A percentile compares a stretch with the other conserved stretches of the same genome.
phyloP scores from a whole-genome alignment of 2,113 vertebrate species.

The Lynx canadensis region DNA sequence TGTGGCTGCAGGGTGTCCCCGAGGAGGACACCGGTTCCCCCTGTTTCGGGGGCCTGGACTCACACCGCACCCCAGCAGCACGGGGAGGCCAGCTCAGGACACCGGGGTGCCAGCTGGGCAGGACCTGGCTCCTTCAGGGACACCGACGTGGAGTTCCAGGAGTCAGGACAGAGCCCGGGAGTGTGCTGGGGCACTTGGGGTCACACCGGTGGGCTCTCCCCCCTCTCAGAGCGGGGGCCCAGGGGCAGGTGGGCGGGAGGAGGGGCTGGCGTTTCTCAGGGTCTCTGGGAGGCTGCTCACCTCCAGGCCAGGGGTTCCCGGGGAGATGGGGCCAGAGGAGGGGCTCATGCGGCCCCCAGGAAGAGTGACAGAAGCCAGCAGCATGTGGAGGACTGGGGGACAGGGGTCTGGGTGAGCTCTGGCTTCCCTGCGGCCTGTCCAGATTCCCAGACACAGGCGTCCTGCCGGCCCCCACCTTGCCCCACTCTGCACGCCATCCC shows the following conservation, averaged over 20 bases:
- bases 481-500: not conserved
- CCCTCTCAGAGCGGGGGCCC: not conserved
- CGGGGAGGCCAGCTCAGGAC: too few relatives aligned
- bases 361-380: fast-evolving
- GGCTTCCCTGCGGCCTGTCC: too few relatives aligned
- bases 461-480: not conserved
- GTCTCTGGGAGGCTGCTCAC: not conserved
- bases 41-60: not conserved
- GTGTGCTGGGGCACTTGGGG: not conserved
- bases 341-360: not conserved
- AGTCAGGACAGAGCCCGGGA: not conserved
- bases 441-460: not conserved
- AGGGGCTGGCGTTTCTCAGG: not conserved
- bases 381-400: not conserved
- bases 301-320: not conserved
- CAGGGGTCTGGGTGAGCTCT: not conserved
- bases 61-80: too few relatives aligned
- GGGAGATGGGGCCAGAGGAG: too few relatives aligned
- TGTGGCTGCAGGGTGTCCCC: not conserved
- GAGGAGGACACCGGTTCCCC: too few relatives aligned
- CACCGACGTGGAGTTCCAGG: not conserved
- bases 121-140: not conserved
- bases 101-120: not conserved
- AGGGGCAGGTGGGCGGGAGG: not conserved
- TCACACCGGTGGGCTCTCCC: too few relatives aligned